These are phyloP conservation scores for Sericinus montela DNA, from an alignment of 2,888 invertebrate genomes.

Conservation along the genomic window DNA sequence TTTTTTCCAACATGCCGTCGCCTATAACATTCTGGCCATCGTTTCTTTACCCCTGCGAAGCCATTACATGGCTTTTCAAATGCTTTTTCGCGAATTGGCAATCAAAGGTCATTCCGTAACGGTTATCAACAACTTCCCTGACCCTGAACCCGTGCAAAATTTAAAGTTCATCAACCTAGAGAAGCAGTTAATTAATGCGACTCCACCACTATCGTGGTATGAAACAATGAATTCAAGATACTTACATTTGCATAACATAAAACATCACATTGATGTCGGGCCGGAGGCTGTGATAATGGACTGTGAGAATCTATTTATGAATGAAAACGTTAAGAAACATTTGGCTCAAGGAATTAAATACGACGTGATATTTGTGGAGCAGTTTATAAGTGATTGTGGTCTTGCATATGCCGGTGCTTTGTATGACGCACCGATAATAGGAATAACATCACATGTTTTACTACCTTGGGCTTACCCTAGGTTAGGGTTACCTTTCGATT, in stretches of 20 bases:
- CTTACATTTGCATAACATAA: conserved; percentile 30
- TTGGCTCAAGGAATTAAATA: conserved; percentile 39
- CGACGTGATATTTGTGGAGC: conserved; percentile 69
- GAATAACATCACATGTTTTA: conserved; percentile 69
- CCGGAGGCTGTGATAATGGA: conserved; percentile 26
- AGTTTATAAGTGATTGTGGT: conserved; percentile 66
- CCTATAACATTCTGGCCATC: conserved; percentile 70
- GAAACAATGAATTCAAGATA: conserved; percentile 30
- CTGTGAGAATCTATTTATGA: conserved; percentile 49
- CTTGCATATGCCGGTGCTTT: conserved; percentile 51
- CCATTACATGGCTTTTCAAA: conserved; percentile 82
- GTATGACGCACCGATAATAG: conserved; percentile 70
- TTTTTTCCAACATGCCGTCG: conserved; percentile 33
- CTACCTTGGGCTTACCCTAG: conserved; percentile 67
- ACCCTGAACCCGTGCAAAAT: conserved; percentile 53
- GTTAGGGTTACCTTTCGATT: conserved; percentile 68
- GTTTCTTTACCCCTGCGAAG: conserved; percentile 81
- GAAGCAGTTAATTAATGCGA: conserved; percentile 14
- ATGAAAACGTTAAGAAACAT: conserved; percentile 39
- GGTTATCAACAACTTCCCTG: conserved; percentile 80
- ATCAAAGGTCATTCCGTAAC: conserved; percentile 81
- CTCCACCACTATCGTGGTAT: conserved; percentile 28
- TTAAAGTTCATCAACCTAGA: conserved; percentile 76
- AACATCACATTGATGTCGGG: conserved; percentile 30
- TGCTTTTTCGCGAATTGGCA: conserved; percentile 77